Evolutionary conservation across 2,888 invertebrate genomes (phyloP).

Genomic region (Ormyrus rosae): DNA sequence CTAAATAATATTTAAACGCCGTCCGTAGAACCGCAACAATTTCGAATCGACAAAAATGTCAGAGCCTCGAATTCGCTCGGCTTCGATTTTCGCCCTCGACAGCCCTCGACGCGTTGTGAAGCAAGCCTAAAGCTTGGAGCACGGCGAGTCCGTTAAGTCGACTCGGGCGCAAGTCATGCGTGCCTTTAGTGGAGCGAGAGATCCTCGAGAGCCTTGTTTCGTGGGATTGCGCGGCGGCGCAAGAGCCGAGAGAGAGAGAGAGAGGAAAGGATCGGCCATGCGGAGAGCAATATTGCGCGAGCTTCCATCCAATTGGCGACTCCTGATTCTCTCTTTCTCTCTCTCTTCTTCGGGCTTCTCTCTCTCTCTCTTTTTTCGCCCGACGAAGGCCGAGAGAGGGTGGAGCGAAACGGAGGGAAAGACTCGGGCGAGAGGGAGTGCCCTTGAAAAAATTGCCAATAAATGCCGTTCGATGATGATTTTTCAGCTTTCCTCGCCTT

Average conservation of each 20-base stretch:
- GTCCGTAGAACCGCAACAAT: no score
- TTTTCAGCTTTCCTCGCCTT: background rate
- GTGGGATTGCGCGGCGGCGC: conserved; percentile 68
- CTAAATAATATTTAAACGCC: no score
- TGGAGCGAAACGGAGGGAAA: background rate
- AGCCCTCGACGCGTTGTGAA: background rate
- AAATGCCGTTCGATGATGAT: background rate
- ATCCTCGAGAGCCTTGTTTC: conserved; percentile 73
- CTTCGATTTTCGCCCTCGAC: background rate
- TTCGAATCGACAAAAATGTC: no score
- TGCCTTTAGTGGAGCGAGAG: conserved; percentile 55
- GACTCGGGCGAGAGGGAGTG: background rate
- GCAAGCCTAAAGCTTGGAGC: no score
- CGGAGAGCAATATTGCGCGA: conserved; percentile 28
- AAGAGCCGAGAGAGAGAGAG: background rate
- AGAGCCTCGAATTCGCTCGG: no score
- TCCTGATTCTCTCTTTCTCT: background rate
- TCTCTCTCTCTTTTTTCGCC: no score
- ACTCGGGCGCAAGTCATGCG: conserved; percentile 73
- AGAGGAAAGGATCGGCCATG: background rate
- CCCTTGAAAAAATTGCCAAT: background rate
- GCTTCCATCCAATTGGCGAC: conserved; percentile 66
- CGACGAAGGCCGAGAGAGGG: no score
- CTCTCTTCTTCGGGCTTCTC: background rate
- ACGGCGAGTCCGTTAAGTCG: conserved; percentile 72